These are phyloP conservation scores for Drosophila eohydei DNA, from an alignment of 2,888 invertebrate genomes.

Conservation along the genomic window DNA sequence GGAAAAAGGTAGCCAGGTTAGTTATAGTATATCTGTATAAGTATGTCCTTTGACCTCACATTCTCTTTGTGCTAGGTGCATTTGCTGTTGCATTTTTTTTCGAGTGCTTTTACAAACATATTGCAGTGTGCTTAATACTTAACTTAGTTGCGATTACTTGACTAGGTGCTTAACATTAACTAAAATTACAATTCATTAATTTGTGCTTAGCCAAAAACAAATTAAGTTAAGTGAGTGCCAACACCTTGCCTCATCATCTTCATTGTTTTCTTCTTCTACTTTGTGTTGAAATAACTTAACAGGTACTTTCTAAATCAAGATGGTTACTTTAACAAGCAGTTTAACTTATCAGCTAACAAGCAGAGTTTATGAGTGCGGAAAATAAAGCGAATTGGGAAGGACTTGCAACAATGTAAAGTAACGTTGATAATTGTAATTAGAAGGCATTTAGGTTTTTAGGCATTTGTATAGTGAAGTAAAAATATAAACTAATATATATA, in stretches of 20 bases:
- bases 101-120: slow-evolving; percentile 33
- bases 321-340: slow-evolving; percentile 59
- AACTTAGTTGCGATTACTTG: slow-evolving; percentile 54
- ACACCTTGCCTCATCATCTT: slow-evolving; percentile 28
- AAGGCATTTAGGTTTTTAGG: too few species aligned
- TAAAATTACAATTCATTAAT: slow-evolving; percentile 59
- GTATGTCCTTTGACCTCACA: slow-evolving; percentile 2
- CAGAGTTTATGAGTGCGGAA: slow-evolving; percentile 28
- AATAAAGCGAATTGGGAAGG: neutral
- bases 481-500: neutral
- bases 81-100: slow-evolving; percentile 11
- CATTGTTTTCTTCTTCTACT: slow-evolving; percentile 1
- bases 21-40: neutral
- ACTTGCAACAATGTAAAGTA: slow-evolving; percentile 2
- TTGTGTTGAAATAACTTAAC: slow-evolving; percentile 27
- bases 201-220: slow-evolving; percentile 64
- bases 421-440: neutral
- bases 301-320: slow-evolving; percentile 48
- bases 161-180: slow-evolving; percentile 69
- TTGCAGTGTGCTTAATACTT: slow-evolving; percentile 50
- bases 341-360: slow-evolving; percentile 73
- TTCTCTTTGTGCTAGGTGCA: slow-evolving; percentile 41
- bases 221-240: slow-evolving; percentile 55
- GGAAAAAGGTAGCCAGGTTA: slow-evolving; percentile 4
- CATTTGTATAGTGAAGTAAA: neutral